These are phyloP conservation scores for Tyria jacobaeae DNA, from an alignment of 2,888 invertebrate genomes.

Conservation along the genomic window DNA sequence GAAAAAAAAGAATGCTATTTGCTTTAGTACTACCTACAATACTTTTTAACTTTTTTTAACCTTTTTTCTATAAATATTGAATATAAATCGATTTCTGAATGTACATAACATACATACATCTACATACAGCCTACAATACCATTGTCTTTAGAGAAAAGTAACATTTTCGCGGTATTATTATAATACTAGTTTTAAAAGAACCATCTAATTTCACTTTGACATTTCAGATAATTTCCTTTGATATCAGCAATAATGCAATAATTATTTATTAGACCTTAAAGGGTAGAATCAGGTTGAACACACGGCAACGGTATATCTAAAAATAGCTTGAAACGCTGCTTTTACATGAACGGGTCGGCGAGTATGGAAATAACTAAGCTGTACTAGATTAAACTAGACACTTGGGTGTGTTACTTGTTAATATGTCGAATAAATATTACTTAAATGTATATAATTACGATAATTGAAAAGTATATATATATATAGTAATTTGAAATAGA, in stretches of 20 bases:
- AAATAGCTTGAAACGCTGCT: slow-evolving; percentile 39
- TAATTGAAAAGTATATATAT: no score
- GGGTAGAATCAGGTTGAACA: slow-evolving; percentile 32
- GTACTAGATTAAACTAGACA: slow-evolving; percentile 28
- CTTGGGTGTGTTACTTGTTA: background rate
- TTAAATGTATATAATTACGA: no score
- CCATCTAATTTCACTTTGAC: no score
- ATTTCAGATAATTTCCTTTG: background rate
- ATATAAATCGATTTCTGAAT: no score
- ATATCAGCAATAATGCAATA: slow-evolving; percentile 20
- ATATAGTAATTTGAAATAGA: no score
- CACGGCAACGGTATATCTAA: slow-evolving; percentile 37
- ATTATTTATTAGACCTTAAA: slow-evolving; percentile 33
- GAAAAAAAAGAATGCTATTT: no score
- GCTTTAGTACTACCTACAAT: no score
- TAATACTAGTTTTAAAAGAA: background rate
- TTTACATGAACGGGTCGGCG: slow-evolving; percentile 33
- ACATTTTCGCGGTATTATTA: background rate
- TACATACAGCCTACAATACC: no score
- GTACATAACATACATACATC: no score
- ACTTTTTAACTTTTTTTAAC: no score
- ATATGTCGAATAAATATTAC: background rate
- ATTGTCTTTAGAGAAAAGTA: no score
- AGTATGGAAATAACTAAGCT: slow-evolving; percentile 48
- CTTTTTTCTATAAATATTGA: no score